phyloP scores from a whole-genome alignment of 2,888 invertebrate species.

The Sylvicola cinctus region DNA sequence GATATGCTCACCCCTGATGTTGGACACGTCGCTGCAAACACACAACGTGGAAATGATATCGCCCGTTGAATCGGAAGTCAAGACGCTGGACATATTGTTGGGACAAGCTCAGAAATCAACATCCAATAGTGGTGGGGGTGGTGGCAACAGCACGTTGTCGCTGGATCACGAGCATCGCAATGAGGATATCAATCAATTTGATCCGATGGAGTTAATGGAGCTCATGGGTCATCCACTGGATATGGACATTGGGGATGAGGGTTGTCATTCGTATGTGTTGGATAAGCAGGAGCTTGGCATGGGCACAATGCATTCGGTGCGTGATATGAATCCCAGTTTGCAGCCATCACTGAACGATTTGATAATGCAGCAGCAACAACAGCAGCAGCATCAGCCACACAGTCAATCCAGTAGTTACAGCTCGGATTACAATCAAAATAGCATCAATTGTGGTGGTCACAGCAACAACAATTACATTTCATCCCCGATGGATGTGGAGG shows the following conservation, averaged over 20 bases:
- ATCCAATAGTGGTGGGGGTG: slow-evolving; percentile 8
- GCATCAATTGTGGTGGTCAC: background rate
- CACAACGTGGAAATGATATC: background rate
- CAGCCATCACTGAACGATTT: slow-evolving; percentile 27
- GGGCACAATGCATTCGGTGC: slow-evolving; percentile 12
- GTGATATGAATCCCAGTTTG: slow-evolving; percentile 22
- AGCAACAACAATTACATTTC: slow-evolving; percentile 12
- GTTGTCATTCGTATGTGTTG: slow-evolving; percentile 12
- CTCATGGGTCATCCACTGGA: slow-evolving; percentile 28
- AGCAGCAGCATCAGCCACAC: slow-evolving; percentile 1
- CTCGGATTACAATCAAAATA: no score
- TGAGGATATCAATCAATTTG: slow-evolving; percentile 19
- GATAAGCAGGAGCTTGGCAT: slow-evolving; percentile 4
- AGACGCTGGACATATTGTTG: slow-evolving; percentile 22
- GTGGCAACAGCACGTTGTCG: slow-evolving; percentile 1
- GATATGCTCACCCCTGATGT: background rate
- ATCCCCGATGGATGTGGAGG: slow-evolving; percentile 55
- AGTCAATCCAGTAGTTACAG: no score
- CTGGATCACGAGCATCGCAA: background rate
- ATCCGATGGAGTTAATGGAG: slow-evolving; percentile 23
- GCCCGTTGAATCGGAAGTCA: slow-evolving; percentile 10
- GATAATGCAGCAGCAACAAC: slow-evolving; percentile 23
- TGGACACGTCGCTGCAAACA: background rate
- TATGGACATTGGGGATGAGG: slow-evolving; percentile 29
- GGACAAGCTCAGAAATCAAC: slow-evolving; percentile 17